These are phyloP conservation scores for Conistra vaccinii DNA, from an alignment of 2,888 invertebrate species.

Conservation along the genomic window DNA sequence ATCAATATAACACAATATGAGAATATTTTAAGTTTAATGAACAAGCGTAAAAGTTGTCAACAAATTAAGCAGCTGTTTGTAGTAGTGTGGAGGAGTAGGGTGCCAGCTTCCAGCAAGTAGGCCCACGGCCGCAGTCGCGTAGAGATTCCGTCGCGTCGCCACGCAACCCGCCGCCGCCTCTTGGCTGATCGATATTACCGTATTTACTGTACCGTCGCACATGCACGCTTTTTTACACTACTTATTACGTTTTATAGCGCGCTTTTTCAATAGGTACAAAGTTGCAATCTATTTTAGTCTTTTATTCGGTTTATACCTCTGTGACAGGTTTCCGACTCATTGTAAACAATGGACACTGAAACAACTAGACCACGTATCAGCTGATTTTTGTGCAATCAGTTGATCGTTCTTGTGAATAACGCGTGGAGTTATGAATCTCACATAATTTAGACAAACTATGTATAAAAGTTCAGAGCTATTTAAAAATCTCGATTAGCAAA, in stretches of 20 bases:
- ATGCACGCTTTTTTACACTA: slow-evolving; percentile 73
- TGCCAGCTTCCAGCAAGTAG: slow-evolving; percentile 74
- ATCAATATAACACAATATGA: slow-evolving; percentile 25
- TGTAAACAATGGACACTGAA: slow-evolving; percentile 75
- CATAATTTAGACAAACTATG: slow-evolving; percentile 24
- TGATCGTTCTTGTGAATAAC: slow-evolving; percentile 65
- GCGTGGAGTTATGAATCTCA: slow-evolving; percentile 24
- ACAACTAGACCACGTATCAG: slow-evolving; percentile 70
- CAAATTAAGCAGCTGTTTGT: slow-evolving; percentile 46
- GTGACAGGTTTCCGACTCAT: slow-evolving; percentile 67
- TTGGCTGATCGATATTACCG: slow-evolving; percentile 79
- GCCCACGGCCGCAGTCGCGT: slow-evolving; percentile 83
- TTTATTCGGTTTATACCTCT: slow-evolving; percentile 48
- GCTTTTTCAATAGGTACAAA: slow-evolving; percentile 56
- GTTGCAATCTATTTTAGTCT: slow-evolving; percentile 53
- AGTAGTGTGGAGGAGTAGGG: slow-evolving; percentile 56
- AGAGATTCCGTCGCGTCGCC: slow-evolving; percentile 80
- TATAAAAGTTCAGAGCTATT: slow-evolving; percentile 26
- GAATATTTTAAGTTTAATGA: slow-evolving; percentile 25
- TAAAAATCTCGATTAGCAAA: slow-evolving; percentile 31
- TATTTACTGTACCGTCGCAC: slow-evolving; percentile 70
- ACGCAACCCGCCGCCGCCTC: slow-evolving; percentile 77
- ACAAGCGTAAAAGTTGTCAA: slow-evolving; percentile 52
- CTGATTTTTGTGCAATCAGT: slow-evolving; percentile 73
- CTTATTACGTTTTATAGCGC: slow-evolving; percentile 74